Base-by-base conservation (phyloP, 2,888 invertebrate genomes). In the Mesorhabditis spiculigera region DNA sequence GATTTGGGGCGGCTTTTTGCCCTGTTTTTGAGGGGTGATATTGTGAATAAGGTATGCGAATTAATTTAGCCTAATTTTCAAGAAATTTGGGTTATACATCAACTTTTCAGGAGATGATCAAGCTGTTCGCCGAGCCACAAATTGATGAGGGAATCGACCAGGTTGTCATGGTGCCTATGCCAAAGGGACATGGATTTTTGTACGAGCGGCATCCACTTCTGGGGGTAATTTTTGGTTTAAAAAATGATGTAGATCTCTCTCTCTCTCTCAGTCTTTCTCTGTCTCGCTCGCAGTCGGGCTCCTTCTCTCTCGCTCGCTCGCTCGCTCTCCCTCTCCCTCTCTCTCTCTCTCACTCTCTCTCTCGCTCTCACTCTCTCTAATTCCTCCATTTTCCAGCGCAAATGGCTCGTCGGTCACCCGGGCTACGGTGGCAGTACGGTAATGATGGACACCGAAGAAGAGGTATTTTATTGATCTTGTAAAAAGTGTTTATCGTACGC, bases 401-500 rank as follows among this genome's bases (percentile, higher is more conserved):
- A 76, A 63, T 83, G 83, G 83, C 70, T 83, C 4, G 79, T 81
- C 62, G 83, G 83, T 1, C 83, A 83, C 72, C 81, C 82, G 3
- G 83, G 82, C 4, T 83, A 79, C 69, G 84, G 83, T 45, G 85
- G 85, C 5, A 81, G 79, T 50, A 82, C 83, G 0, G 73, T 85
- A 5, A 83, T 85, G 84, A 79, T 85, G 77, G 81, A 82, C 69
- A 73, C 79, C 66, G 85, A 85, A n/a, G 82, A 82, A 61, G 79
- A 75, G 65, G 71, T 73, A 45, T n/a, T 5, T 2, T 28, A 28
- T 28, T 28, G 1, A 28, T 1, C 1, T 28, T 28, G 28, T 28
- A 28, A 28, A 28, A 28, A 28, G 28, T 28, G 28, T 28, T 28
- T 28, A 28, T 28, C 28, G 28, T 28, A 28, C 28, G 28, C 28